A percentile compares a stretch with the other conserved stretches of the same genome.
Conservation (phyloP, 2,888 invertebrate genomes). For the Hoplodrina blanda region DNA sequence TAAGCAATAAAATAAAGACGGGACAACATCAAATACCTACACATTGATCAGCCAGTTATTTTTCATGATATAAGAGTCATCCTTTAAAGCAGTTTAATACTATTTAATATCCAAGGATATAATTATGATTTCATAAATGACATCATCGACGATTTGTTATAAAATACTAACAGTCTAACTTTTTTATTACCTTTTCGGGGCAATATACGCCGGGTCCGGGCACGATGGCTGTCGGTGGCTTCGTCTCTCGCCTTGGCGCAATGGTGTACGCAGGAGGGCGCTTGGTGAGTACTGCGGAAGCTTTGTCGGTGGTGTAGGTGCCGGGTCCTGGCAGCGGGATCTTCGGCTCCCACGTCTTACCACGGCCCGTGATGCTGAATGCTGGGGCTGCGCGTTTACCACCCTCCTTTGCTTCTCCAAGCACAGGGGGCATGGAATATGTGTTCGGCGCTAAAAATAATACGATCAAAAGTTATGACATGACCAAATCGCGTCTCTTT, state of each 20-base stretch:
- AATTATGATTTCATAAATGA: constrained; percentile 56
- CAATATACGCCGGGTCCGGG: constrained; percentile 92
- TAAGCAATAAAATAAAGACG: constrained; percentile 46
- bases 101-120: constrained; percentile 50
- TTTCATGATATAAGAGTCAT: constrained; percentile 30
- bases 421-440: constrained; percentile 95
- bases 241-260: constrained; percentile 90
- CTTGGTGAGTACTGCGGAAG: constrained; percentile 80
- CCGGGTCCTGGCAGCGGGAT: constrained; percentile 95
- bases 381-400: constrained; percentile 94
- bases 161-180: not conserved
- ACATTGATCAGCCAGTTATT: constrained; percentile 23
- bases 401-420: constrained; percentile 91
- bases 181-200: constrained; percentile 90
- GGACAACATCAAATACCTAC: constrained; percentile 46
- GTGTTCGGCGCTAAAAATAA: constrained; percentile 94
- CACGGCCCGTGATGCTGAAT: constrained; percentile 96
- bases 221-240: constrained; percentile 80
- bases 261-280: constrained; percentile 96
- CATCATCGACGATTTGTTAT: constrained; percentile 49
- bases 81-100: constrained; percentile 36
- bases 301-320: constrained; percentile 92
- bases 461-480: constrained; percentile 20
- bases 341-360: constrained; percentile 89
- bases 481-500: not conserved